Evolutionary conservation across 2,113 vertebrate genomes (phyloP), one percentile per base, ranked within the genome.

Genomic region (Spheniscus mendiculus): DNA sequence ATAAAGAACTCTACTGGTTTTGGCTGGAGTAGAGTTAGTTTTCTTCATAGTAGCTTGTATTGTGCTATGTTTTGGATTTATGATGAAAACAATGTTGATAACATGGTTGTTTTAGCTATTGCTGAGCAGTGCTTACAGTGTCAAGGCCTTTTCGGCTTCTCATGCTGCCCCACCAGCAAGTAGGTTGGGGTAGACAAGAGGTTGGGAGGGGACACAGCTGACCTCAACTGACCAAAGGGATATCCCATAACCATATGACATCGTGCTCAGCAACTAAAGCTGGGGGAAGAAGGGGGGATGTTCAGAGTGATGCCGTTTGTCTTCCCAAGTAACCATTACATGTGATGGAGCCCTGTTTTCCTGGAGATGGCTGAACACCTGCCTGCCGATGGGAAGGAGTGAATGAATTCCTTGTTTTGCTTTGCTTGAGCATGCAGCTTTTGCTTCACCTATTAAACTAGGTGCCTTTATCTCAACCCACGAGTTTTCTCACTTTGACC

Each of bases 91-190:
- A 44, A 18, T 22, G 10, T 55, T 88, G 62, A 80, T 63, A 83
- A 82, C 5, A 25, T 10, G 9, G 32, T 18, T 45, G 23, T 42
- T 76, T 86, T 63, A 4, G 15, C 14, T n/a, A 15, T 44, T 81
- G 50, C 12, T 77, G n/a, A 65, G 9, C 38, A 71, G 32, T 1
- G 23, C 38, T 88, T 42, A 42, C 11, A 55, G 18, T 19, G 3
- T 23, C 34, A 83, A 90, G 45, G 19, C 18, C 45, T 53, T n/a
- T 73, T 72, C 53, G 65, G 38, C 11, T 50, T 42, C 87, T 81
- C 40, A 47, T 4, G 1, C 12, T 18, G 8, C 9, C 30, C 15
- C 22, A 36, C 12, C 8, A 67, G 42, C 1, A 2, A 67, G 15
- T 1, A 58, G 32, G 42, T 13, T 76, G 42, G 18, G 16, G 17